Percentiles rank a stretch among this genome's conserved stretches.
phyloP scores from a whole-genome alignment of 92 coral and sea anemone genomes.

The Pocillopora meandrina region DNA sequence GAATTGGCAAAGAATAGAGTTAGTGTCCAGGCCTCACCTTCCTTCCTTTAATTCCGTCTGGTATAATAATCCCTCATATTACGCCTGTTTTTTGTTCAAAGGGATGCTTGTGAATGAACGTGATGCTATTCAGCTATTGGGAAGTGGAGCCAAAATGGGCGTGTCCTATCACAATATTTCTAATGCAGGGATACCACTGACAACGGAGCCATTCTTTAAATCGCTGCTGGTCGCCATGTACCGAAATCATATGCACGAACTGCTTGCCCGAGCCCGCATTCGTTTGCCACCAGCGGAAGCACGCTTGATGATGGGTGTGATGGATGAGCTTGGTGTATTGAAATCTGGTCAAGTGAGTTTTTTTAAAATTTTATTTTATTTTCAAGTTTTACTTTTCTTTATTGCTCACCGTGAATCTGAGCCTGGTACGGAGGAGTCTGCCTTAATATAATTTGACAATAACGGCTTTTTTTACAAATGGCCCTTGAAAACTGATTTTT shows the following conservation, averaged over 20 bases:
- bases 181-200: slow-evolving; percentile 77
- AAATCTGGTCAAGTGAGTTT: slow-evolving; percentile 50
- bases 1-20: too few species aligned
- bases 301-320: slow-evolving; percentile 99
- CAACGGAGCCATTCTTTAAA: slow-evolving; percentile 93
- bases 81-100: slow-evolving; percentile 1
- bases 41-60: too few species aligned
- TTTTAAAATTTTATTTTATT: too few species aligned
- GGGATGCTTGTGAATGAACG: slow-evolving; percentile 89
- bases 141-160: slow-evolving; percentile 78
- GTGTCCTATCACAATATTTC: slow-evolving; percentile 71
- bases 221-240: slow-evolving; percentile 84
- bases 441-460: too few species aligned
- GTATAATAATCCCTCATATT: too few species aligned
- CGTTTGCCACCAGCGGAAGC: slow-evolving; percentile 80
- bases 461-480: too few species aligned
- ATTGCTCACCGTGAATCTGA: too few species aligned
- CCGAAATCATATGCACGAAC: slow-evolving; percentile 75
- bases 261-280: slow-evolving; percentile 83
- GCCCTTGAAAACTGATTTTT: too few species aligned
- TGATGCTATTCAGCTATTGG: slow-evolving; percentile 74
- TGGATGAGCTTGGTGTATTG: slow-evolving; percentile 89
- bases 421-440: too few species aligned
- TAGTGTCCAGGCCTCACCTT: too few species aligned
- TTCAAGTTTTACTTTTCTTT: too few species aligned